Base-by-base conservation (phyloP, 2,797 vertebrate genomes). In the Acanthornis magna region DNA sequence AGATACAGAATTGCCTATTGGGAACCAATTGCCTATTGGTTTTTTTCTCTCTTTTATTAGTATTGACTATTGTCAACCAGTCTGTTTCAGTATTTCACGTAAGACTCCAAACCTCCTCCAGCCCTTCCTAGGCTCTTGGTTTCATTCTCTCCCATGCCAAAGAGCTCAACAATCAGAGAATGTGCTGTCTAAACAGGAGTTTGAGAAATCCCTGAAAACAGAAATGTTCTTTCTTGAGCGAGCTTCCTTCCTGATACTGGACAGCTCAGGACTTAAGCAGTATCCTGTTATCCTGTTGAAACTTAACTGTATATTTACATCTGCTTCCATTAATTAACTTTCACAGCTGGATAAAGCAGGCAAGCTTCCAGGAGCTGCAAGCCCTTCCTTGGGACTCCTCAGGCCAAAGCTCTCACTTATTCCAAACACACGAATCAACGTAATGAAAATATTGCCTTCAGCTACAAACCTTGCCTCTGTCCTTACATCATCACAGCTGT, bases 381-480 rank as follows among this genome's bases (percentile, higher is more conserved):
- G 76, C 14, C 58, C 60, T 94, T 90, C 89, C 73, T 34, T 73
- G 55, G 76, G 55, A 65, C 57, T 80, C 86, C 67, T 77, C 84
- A 85, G 75, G 80, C 84, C 84, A 88, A 79, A 11, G 53, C 85
- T 85, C 72, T 85, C 57, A 29, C 70, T 92, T 93, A 83, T 27
- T 92, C 67, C 84, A 95, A 95, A 96, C 82, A 83, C 3, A 91
- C 7, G 0, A 83, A 93, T 63, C 61, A 77, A 77, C 61, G 7
- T 85, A 89, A 94, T 58, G 79, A 95, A 96, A 95, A 96, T 74
- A 95, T 16, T 95, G 89, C 96, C 93, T 92, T 96, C 91, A 96
- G 94, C 88, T 85, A 95, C 94, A 96, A 91, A 77, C 89, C 82
- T 75, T 95, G 50, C 85, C 67, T 93, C 84, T 63, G 36, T 82